A percentile compares a stretch with the other conserved stretches of the same genome.
phyloP scores from a whole-genome alignment of 1,140 invertebrate genomes.

The Hermetia illucens region DNA sequence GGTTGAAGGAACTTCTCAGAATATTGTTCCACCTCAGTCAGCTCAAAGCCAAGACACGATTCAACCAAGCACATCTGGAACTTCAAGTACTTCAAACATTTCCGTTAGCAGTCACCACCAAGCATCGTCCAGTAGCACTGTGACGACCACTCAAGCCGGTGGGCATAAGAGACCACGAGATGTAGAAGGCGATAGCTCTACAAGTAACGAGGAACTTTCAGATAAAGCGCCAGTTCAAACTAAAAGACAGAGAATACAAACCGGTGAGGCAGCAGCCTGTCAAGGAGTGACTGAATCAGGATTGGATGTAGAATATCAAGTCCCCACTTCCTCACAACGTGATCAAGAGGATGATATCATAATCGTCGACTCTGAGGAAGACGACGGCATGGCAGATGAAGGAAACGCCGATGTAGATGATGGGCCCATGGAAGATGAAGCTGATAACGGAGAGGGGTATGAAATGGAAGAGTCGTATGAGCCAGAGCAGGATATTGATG shows the following conservation, averaged over 20 bases:
- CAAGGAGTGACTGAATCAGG: slow-evolving; percentile 35
- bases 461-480: slow-evolving; percentile 40
- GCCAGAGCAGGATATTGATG: slow-evolving; percentile 34
- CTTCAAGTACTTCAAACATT: slow-evolving; percentile 20
- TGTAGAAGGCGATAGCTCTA: slow-evolving; percentile 38
- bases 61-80: slow-evolving; percentile 26
- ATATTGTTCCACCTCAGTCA: slow-evolving; percentile 16
- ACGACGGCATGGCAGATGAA: slow-evolving; percentile 39
- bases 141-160: slow-evolving; percentile 43
- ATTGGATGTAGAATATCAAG: slow-evolving; percentile 56
- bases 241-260: slow-evolving; percentile 30
- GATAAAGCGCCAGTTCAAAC: slow-evolving; percentile 26
- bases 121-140: slow-evolving; percentile 39
- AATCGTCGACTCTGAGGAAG: slow-evolving; percentile 48
- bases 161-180: slow-evolving; percentile 41
- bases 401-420: slow-evolving; percentile 24
- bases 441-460: slow-evolving; percentile 37
- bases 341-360: slow-evolving; percentile 71
- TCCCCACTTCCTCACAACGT: slow-evolving; percentile 66
- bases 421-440: slow-evolving; percentile 33
- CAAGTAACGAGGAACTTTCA: slow-evolving; percentile 33
- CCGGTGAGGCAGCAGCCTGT: slow-evolving; percentile 11
- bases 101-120: slow-evolving; percentile 36
- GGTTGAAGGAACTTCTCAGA: slow-evolving; percentile 38
- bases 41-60: slow-evolving; percentile 31